A percentile compares a stretch with the other conserved stretches of the same genome.
Evolutionary conservation across 2,888 invertebrate species (phyloP).

Genomic region (Melinaea menophilus): DNA sequence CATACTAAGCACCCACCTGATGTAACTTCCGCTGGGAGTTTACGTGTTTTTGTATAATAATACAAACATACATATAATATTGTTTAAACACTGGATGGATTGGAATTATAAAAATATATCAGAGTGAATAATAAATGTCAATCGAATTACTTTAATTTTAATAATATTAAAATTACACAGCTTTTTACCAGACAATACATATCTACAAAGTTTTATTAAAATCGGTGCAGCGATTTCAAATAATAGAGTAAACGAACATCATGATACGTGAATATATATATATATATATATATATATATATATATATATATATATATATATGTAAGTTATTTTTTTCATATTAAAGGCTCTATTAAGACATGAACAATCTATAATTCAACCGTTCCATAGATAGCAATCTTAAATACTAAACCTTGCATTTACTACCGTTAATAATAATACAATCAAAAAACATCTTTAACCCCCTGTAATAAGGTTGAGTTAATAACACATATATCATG

Average conservation of each 20-base stretch:
- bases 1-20: slow-evolving; percentile 62
- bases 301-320: too few relatives aligned
- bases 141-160: neutral
- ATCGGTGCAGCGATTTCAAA: neutral
- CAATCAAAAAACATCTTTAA: slow-evolving; percentile 30
- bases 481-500: slow-evolving; percentile 34
- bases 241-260: neutral
- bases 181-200: neutral
- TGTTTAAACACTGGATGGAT: too few relatives aligned
- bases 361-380: neutral
- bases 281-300: too few relatives aligned
- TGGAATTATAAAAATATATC: too few relatives aligned
- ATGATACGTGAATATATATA: too few relatives aligned
- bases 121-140: too few relatives aligned
- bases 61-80: too few relatives aligned
- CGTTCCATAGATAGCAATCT: slow-evolving; percentile 14
- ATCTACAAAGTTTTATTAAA: neutral
- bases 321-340: too few relatives aligned
- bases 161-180: neutral
- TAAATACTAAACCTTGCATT: slow-evolving; percentile 28
- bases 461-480: slow-evolving; percentile 30
- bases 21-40: slow-evolving; percentile 42
- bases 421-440: slow-evolving; percentile 45
- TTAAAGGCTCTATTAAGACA: too few relatives aligned
- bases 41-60: slow-evolving; percentile 15